A percentile compares a stretch with the other conserved stretches of the same genome.
These are phyloP conservation scores for Oreochromis niloticus DNA, from an alignment of 2,113 vertebrate species.

Conservation along the genomic window DNA sequence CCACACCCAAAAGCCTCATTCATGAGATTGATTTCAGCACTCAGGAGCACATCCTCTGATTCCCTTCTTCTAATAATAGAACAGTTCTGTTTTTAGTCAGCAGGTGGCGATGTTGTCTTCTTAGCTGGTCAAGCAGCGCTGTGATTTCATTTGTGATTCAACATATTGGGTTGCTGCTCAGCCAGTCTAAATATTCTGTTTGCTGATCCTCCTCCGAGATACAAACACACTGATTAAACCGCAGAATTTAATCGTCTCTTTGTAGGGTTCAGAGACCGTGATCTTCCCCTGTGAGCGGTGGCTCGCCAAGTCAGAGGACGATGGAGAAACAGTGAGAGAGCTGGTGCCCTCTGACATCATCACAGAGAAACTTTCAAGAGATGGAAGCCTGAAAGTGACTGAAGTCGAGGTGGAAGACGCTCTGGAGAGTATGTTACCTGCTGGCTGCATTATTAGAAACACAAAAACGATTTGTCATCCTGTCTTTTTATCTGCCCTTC, in stretches of 20 bases:
- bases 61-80: background rate
- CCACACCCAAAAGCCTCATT: background rate
- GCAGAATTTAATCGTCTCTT: background rate
- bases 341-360: constrained; percentile 92
- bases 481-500: background rate
- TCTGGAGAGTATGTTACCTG: constrained; percentile 82
- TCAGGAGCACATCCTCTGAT: background rate
- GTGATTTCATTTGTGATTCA: background rate
- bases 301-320: constrained; percentile 92
- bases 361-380: constrained; percentile 87
- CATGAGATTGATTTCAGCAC: background rate
- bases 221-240: background rate
- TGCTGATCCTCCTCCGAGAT: background rate
- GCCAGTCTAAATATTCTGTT: background rate
- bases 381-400: constrained; percentile 86
- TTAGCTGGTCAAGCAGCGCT: background rate
- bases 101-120: constrained; percentile 45
- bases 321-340: constrained; percentile 88
- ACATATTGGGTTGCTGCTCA: background rate
- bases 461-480: background rate
- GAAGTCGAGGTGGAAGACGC: constrained; percentile 91
- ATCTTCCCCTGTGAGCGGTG: constrained; percentile 92
- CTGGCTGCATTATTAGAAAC: background rate
- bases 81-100: constrained; percentile 9
- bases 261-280: constrained; percentile 87